Evolutionary conservation across 2,888 invertebrate genomes (phyloP).

Genomic region (Megastigmus dorsalis): DNA sequence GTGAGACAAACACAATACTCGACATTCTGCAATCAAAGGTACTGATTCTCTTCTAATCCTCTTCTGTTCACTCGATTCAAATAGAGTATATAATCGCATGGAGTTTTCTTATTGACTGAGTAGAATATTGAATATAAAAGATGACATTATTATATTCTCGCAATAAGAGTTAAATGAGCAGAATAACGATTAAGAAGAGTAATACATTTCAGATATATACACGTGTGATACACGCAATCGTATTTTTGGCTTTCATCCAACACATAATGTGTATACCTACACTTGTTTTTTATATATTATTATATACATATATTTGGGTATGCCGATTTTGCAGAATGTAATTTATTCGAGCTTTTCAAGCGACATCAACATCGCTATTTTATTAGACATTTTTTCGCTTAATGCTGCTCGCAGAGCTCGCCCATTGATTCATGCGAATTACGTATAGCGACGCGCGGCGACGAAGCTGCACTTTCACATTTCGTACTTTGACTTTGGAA

Average conservation of each 20-base stretch:
- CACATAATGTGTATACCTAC: constrained; percentile 46
- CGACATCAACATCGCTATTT: constrained; percentile 67
- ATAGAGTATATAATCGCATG: too few species aligned
- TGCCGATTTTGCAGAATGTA: constrained; percentile 70
- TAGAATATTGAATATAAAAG: neutral
- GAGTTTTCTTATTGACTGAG: too few species aligned
- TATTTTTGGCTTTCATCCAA: constrained; percentile 51
- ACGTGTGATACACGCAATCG: constrained; percentile 53
- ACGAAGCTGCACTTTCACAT: neutral
- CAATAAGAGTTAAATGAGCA: constrained; percentile 51
- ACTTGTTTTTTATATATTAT: constrained; percentile 24
- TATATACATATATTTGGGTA: constrained; percentile 47
- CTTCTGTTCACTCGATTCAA: constrained; percentile 35
- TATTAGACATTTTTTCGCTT: constrained; percentile 63
- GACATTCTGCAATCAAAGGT: constrained; percentile 61
- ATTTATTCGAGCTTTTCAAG: constrained; percentile 65
- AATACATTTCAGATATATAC: constrained; percentile 30
- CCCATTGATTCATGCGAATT: constrained; percentile 54
- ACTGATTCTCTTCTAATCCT: constrained; percentile 48
- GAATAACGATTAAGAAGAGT: constrained; percentile 29
- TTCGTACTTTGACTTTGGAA: constrained; percentile 29
- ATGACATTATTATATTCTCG: neutral
- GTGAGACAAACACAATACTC: constrained; percentile 54
- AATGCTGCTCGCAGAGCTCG: constrained; percentile 57
- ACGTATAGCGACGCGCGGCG: too few species aligned